Evolutionary conservation across 2,888 invertebrate species (phyloP), one percentile per base, ranked within the genome.

Genomic region (Eilema depressum): DNA sequence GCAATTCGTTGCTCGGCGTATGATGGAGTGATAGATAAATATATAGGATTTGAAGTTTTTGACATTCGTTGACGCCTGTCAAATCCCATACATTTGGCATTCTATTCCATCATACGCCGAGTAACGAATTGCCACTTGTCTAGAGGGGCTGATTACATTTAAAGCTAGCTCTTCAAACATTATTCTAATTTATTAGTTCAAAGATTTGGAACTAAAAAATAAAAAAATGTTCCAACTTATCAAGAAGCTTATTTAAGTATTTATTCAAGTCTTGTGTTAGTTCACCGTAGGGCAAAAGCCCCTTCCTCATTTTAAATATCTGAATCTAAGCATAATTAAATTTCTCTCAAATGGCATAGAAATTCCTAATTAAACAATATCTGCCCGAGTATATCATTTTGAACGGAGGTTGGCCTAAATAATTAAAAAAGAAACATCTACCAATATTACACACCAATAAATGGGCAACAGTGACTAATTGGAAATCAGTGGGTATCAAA

Each of bases 391-490:
- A 20, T 12, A 14, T 53, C 1, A 8, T 8, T 7, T 2, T n/a
- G n/a, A 20, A 53, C 0, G 5, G n/a, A 10, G n/a, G 20, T 10
- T 53, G 53, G 53, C n/a, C 10, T n/a, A 53, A 20, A 47, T 47
- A 47, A 47, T 20, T 20, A 20, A 47, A 20, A 66, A 56, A 25
- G 26, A 12, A 60, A 60, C 64, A 68, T 66, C 68, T 76, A 71
- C 73, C 64, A 23, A 75, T 70, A 74, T 81, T 78, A 75, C 81
- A 81, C 83, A 81, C 74, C 79, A 68, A 75, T 64, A 67, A 47
- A 26, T 56, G 70, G 71, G 71, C 68, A 66, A 66, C 64, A 73
- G 77, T 79, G 73, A 81, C 79, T 81, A 81, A 81, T 76, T 64
- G 30, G 66, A 41, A 33, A 68, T 68, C 71, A 73, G 67, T 69